Evolutionary conservation across 2,113 vertebrate species (phyloP), one percentile per base, ranked within the genome.

Genomic region (Burhinus oedicnemus): DNA sequence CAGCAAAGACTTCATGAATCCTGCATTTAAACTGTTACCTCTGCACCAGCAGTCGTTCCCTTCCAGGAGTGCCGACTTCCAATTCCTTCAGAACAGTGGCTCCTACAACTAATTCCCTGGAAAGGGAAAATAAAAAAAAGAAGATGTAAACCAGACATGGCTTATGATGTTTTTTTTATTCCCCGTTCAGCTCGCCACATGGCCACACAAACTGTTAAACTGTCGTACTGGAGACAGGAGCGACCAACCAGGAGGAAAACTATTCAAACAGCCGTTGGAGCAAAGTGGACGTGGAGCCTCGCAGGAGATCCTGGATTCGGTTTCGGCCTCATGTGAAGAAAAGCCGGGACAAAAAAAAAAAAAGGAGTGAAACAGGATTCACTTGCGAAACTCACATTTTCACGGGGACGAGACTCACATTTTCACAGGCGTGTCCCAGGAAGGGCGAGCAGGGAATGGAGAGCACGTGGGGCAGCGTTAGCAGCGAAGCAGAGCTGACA

Each of bases 401-500:
- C 76, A 75, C 54, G 15, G 26, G 11, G 40, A 40, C 40, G 40
- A 40, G 40, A 40, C 47, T 75, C 55, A 3, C 26, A 1, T 83
- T 78, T 93, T 15, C 76, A 75, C 54, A 17, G 26, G 11, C 5
- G 0, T 1, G 9, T 45, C 81, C 86, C 2, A 0, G 16, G 52
- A 38, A 32, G 58, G 49, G 12, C 4, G 15, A 34, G 30, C 36
- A 32, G 70, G 62, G 49, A 27, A 21, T 1, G 6, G 19, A 45
- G 66, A 54, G 45, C n/a, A 8, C 3, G 0, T 1, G 7, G 8
- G 26, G 34, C 34, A 13, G 7, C 3, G 3, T 22, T 40, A 60
- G 29, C 58, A 58, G 8, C 0, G 0, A 52, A 51, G 89, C 61
- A 64, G 55, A 68, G 60, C 65, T 45, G 3, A 47, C 0, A 8